These are phyloP conservation scores for Chaetodon trifasciatus DNA, from an alignment of 2,797 vertebrate species.

Conservation along the genomic window DNA sequence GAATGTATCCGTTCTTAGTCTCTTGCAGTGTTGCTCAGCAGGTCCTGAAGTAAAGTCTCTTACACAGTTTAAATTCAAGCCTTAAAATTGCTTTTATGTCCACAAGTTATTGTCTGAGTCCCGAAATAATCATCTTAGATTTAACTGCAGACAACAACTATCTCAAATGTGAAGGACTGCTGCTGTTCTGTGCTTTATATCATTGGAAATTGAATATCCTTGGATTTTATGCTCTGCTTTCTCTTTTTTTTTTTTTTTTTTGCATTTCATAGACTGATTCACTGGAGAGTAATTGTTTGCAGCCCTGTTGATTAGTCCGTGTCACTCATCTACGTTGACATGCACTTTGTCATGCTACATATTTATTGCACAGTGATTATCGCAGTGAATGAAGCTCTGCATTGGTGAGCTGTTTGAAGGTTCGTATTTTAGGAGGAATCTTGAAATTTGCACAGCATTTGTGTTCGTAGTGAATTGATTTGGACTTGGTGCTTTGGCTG, in stretches of 20 bases:
- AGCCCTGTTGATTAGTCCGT: background rate
- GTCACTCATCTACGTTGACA: background rate
- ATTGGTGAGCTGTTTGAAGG: background rate
- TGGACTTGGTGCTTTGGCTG: background rate
- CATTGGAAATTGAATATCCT: background rate
- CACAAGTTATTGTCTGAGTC: constrained; percentile 3
- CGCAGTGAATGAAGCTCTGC: background rate
- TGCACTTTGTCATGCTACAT: no score
- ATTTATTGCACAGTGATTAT: background rate
- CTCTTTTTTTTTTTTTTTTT: background rate
- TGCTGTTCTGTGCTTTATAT: background rate
- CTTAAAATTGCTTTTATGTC: background rate
- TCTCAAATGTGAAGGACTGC: background rate
- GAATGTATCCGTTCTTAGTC: constrained; percentile 58
- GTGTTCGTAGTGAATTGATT: no score
- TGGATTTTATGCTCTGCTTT: background rate
- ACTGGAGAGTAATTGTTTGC: background rate
- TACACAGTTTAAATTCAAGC: constrained; percentile 23
- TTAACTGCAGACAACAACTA: background rate
- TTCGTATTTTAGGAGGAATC: background rate
- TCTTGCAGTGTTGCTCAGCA: constrained; percentile 47
- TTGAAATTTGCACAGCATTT: background rate
- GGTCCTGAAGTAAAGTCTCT: constrained; percentile 38
- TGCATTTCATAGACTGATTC: background rate
- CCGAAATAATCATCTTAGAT: background rate